phyloP scores from a whole-genome alignment of 2,113 vertebrate genomes.

The Dissostichus mawsoni region DNA sequence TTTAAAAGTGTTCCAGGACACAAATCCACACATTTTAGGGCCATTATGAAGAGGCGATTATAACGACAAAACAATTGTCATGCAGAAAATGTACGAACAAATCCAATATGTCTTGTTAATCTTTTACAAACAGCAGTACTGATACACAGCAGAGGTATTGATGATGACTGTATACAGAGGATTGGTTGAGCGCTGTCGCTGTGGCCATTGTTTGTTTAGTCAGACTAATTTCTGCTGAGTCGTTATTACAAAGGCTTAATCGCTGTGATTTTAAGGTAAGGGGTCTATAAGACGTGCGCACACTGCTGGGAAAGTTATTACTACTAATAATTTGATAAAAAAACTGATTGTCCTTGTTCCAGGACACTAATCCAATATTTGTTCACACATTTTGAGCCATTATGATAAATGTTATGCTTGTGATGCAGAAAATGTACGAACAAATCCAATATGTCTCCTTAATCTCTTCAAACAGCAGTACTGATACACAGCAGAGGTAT shows the following conservation, averaged over 20 bases:
- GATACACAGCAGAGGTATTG: no score
- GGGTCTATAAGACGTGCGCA: neutral
- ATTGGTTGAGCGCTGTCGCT: no score
- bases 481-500: constrained; percentile 6
- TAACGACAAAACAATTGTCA: no score
- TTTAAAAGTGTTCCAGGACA: no score
- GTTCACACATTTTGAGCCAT: neutral
- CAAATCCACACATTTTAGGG: no score
- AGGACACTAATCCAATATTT: neutral
- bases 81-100: no score
- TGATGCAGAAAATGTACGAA: neutral
- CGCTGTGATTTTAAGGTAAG: neutral
- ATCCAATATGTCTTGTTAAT: no score
- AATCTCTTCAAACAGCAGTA: neutral
- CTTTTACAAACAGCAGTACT: no score
- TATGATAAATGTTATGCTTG: neutral
- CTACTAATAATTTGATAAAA: neutral
- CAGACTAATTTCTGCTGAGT: constrained; percentile 14
- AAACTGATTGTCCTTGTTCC: neutral
- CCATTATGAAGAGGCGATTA: no score
- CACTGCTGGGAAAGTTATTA: neutral
- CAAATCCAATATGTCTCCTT: neutral
- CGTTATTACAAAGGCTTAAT: neutral
- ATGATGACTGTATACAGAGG: no score
- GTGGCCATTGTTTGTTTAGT: neutral